Conservation (phyloP, 2,113 vertebrate genomes). For the Dasypus novemcinctus region DNA sequence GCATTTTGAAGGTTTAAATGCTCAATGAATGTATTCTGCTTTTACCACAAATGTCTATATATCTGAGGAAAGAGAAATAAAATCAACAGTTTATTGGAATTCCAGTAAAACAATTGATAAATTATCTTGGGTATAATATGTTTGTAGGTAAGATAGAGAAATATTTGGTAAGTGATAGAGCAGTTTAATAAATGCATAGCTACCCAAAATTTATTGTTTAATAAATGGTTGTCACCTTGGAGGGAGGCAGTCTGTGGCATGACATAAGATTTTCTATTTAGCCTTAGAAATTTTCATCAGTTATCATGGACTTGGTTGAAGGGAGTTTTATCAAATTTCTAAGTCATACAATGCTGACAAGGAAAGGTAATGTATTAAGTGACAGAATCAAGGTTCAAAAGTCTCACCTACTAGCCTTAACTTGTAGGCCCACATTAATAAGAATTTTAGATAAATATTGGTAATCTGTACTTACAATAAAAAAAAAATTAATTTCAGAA, state of each 20-base stretch:
- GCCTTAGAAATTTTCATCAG: not conserved
- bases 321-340: slow-evolving; percentile 19
- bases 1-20: not conserved
- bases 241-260: not conserved
- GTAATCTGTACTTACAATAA: not conserved
- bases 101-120: not conserved
- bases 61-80: not conserved
- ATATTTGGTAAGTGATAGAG: not conserved
- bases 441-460: not conserved
- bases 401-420: not conserved
- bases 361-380: not conserved
- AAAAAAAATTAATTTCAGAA: not conserved
- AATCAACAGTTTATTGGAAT: slow-evolving; percentile 12
- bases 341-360: not conserved
- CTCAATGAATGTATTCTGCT: not conserved
- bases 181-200: not conserved
- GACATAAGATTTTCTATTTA: not conserved
- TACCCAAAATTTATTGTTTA: not conserved
- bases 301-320: not conserved
- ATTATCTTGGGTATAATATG: not conserved
- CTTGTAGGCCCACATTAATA: not conserved
- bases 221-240: slow-evolving; percentile 20
- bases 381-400: not conserved
- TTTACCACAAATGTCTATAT: not conserved
- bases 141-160: not conserved